Percentiles rank a stretch among this genome's conserved stretches.
Conservation (phyloP, 2,888 invertebrate genomes). For the Ernsta delagoae region DNA sequence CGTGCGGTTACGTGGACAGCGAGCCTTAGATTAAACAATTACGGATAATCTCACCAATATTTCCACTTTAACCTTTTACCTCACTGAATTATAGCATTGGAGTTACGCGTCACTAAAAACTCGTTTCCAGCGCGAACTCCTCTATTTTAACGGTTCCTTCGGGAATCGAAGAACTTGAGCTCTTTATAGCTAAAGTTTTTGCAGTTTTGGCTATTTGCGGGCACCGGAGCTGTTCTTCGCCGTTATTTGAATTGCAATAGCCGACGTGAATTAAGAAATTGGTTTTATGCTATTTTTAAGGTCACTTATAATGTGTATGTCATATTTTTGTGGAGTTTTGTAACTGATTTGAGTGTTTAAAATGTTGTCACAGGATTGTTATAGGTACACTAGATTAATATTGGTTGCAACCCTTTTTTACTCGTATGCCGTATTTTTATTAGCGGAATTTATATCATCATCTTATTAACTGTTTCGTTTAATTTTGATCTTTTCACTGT, state of each 20-base stretch:
- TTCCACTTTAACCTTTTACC: conserved; percentile 2
- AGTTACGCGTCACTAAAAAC: conserved; percentile 26
- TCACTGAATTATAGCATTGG: conserved; percentile 28
- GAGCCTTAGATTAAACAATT: too few relatives aligned
- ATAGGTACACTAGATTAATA: too few relatives aligned
- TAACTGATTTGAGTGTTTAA: too few relatives aligned
- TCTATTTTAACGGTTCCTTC: conserved; percentile 32
- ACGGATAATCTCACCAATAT: background rate
- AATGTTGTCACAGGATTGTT: too few relatives aligned
- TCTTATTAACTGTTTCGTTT: too few relatives aligned
- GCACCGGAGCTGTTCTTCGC: conserved; percentile 14
- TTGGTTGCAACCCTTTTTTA: too few relatives aligned
- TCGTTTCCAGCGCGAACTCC: conserved; percentile 25
- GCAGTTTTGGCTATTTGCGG: conserved; percentile 36
- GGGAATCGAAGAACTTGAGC: conserved; percentile 33
- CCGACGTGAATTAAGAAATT: conserved; percentile 10
- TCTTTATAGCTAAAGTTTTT: conserved; percentile 37
- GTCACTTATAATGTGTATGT: too few relatives aligned
- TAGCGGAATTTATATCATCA: too few relatives aligned
- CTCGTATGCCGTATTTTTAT: too few relatives aligned
- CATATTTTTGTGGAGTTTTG: too few relatives aligned
- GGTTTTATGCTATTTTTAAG: background rate
- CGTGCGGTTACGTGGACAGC: too few relatives aligned
- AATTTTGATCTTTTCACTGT: too few relatives aligned
- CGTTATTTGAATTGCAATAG: conserved; percentile 26